These are phyloP conservation scores for Hemithea aestivaria DNA, from an alignment of 2,888 invertebrate genomes.

Conservation along the genomic window DNA sequence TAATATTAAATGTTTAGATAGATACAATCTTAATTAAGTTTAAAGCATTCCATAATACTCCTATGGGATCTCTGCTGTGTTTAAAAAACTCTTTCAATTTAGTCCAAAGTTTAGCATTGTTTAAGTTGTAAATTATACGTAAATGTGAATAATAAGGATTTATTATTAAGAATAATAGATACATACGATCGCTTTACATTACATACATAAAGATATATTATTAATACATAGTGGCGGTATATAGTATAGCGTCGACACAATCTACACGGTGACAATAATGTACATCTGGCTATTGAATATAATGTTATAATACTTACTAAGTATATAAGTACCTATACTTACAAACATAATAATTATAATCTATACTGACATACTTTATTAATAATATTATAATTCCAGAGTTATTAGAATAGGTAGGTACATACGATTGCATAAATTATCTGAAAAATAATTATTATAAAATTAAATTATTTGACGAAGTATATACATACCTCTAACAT, in stretches of 20 bases:
- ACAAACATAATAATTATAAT: too few species aligned
- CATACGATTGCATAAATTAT: too few species aligned
- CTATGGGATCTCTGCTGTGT: constrained; percentile 76
- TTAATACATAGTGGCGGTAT: background rate
- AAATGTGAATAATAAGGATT: constrained; percentile 35
- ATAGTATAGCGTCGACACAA: constrained; percentile 30
- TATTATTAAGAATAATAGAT: constrained; percentile 69
- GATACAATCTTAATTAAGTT: constrained; percentile 71
- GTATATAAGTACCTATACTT: too few species aligned
- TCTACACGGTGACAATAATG: constrained; percentile 69
- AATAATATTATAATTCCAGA: too few species aligned
- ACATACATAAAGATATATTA: constrained; percentile 3
- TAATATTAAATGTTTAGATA: constrained; percentile 60
- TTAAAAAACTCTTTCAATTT: constrained; percentile 66
- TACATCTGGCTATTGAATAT: constrained; percentile 55
- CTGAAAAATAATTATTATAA: too few species aligned
- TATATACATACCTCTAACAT: too few species aligned
- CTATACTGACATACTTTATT: too few species aligned
- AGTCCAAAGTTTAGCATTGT: constrained; percentile 58
- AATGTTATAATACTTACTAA: constrained; percentile 30
- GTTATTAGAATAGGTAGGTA: too few species aligned
- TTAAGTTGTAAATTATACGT: constrained; percentile 58
- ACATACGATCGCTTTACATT: constrained; percentile 44
- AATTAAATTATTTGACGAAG: too few species aligned
- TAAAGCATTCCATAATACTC: constrained; percentile 74